Base-by-base conservation (phyloP, 2,113 vertebrate species). In the Octodon degus region DNA sequence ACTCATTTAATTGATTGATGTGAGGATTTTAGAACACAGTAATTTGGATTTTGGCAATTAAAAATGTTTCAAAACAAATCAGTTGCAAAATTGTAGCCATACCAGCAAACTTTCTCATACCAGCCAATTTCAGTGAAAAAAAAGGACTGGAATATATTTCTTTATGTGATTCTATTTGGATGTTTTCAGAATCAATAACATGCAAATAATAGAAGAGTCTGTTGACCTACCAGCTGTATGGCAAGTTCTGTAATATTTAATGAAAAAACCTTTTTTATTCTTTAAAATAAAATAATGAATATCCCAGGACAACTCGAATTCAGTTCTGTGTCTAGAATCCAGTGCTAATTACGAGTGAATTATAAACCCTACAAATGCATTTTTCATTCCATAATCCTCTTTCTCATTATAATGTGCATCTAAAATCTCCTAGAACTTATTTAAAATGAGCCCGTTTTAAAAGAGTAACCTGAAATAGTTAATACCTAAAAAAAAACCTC, bases 381-480 rank as follows among this genome's bases (percentile, higher is more conserved):
- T 86, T 94, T 87, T 47, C 8, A 60, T 17, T 1, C 14, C 16
- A 13, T 86, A 43, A 80, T 76, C 27, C 7, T 32, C 34, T 77
- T 85, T 63, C 65, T 97, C 80, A 20, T 62, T 83, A 19, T 43
- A 50, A 19, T 65, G 24, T 16, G 7, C 30, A 74, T 17, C 2
- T 1, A 22, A 53, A 19, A 43, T 43, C 17, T 90, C 32, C 12
- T 53, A 40, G 53, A 86, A 0, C 13, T 86, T 86, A 37, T 68
- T 96, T 90, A 87, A 96, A 86, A 30, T 6, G 13, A 87, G 40
- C 43, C 25, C 77, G 24, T 94, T 93, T 96, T 90, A 89, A 91
- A 95, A 96, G 77, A 83, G 30, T 86, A 89, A 91, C 6, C 32
- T 24, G 5, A 96, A 91, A 86, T 43, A 90, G 20, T 2, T 84